A percentile compares a stretch with the other conserved stretches of the same genome.
Conservation (phyloP, 2,888 invertebrate genomes). For the Augiades crinisus region DNA sequence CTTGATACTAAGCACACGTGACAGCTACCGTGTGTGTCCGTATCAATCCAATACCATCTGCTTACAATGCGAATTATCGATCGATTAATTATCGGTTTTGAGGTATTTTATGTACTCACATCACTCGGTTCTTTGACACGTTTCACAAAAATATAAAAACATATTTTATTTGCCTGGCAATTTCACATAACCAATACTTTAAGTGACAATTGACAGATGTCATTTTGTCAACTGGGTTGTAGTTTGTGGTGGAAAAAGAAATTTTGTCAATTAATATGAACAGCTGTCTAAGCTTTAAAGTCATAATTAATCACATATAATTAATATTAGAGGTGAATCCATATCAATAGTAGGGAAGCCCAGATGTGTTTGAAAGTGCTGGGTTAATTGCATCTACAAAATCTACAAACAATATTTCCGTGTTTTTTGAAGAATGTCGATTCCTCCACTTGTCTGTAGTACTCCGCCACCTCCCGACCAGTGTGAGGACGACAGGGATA, state of each 20-base stretch:
- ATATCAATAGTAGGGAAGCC: background rate
- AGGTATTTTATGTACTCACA: too few relatives aligned
- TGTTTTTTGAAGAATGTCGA: constrained; percentile 70
- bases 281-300: constrained; percentile 61
- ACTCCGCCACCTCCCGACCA: constrained; percentile 85
- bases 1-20: too few relatives aligned
- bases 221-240: constrained; percentile 10
- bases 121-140: too few relatives aligned
- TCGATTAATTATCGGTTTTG: too few relatives aligned
- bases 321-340: constrained; percentile 6
- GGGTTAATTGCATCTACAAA: constrained; percentile 1
- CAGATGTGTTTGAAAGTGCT: constrained; percentile 11
- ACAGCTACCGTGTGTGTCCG: too few relatives aligned
- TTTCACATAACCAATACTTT: background rate
- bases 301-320: constrained; percentile 4
- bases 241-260: constrained; percentile 31
- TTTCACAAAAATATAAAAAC: background rate
- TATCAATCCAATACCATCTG: too few relatives aligned
- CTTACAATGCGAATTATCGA: too few relatives aligned
- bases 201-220: constrained; percentile 5
- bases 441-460: constrained; percentile 85
- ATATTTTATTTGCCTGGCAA: background rate
- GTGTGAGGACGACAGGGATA: constrained; percentile 83
- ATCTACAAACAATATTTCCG: constrained; percentile 7
- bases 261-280: constrained; percentile 65